A percentile compares a stretch with the other conserved stretches of the same genome.
These are phyloP conservation scores for Chymomyza fuscimana DNA, from an alignment of 2,888 invertebrate genomes.

Conservation along the genomic window DNA sequence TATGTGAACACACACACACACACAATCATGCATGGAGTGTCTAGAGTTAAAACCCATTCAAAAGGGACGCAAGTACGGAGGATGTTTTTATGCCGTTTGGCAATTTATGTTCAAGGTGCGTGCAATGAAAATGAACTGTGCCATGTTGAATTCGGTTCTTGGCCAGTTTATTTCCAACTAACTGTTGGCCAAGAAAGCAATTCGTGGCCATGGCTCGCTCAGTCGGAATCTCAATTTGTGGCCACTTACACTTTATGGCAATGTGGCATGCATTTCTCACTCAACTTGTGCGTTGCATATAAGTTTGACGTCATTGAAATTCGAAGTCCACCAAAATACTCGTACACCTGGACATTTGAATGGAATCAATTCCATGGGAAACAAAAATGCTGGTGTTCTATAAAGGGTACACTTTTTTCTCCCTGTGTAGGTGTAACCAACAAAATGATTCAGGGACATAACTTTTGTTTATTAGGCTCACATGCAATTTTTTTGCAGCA, in stretches of 20 bases:
- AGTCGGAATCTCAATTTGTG: slow-evolving; percentile 49
- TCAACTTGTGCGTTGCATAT: slow-evolving; percentile 43
- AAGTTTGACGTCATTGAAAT: slow-evolving; percentile 50
- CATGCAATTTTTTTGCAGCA: too few species aligned
- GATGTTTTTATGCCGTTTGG: neutral
- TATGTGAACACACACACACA: neutral
- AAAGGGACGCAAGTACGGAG: neutral
- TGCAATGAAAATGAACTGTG: slow-evolving; percentile 61
- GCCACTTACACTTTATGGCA: slow-evolving; percentile 72
- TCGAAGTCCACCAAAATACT: slow-evolving; percentile 36
- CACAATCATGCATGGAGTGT: neutral
- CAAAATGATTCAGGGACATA: too few species aligned
- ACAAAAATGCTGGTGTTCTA: too few species aligned
- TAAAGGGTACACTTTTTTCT: too few species aligned
- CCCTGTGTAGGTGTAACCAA: too few species aligned
- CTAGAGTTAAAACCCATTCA: neutral
- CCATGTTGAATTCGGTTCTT: slow-evolving; percentile 28
- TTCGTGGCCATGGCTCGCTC: slow-evolving; percentile 23
- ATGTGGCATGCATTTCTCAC: slow-evolving; percentile 46
- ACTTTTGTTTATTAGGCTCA: too few species aligned
- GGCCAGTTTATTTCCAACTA: slow-evolving; percentile 7
- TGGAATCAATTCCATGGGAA: too few species aligned
- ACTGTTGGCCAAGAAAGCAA: slow-evolving; percentile 27
- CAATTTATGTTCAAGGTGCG: slow-evolving; percentile 58
- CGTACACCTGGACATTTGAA: neutral